These are phyloP conservation scores for Norana najaformis DNA, from an alignment of 2,888 invertebrate genomes.

Conservation along the genomic window DNA sequence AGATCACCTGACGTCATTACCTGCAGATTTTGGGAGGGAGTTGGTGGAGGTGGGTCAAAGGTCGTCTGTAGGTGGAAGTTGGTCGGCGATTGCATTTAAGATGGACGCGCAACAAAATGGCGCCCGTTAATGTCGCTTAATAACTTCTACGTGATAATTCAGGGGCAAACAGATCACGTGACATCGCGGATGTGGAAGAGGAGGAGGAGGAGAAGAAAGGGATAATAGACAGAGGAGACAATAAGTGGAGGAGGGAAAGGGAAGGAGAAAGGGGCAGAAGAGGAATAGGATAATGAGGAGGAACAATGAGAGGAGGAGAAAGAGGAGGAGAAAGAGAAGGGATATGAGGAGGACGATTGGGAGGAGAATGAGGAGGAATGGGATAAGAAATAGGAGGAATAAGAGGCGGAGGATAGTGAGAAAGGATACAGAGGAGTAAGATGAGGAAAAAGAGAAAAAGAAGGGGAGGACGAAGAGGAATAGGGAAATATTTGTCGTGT, in stretches of 20 bases:
- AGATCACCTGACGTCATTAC: no score
- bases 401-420: neutral
- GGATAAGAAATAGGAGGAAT: neutral
- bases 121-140: neutral
- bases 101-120: neutral
- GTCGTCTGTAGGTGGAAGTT: no score
- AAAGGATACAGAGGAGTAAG: neutral
- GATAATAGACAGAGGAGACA: no score
- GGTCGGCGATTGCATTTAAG: neutral
- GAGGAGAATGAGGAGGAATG: neutral
- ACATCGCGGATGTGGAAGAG: neutral
- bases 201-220: neutral
- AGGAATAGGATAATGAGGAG: neutral
- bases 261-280: no score
- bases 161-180: neutral
- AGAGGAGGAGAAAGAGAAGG: neutral
- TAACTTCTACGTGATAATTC: neutral
- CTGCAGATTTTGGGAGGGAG: no score
- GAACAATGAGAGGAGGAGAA: no score
- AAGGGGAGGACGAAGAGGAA: neutral
- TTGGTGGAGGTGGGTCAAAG: neutral
- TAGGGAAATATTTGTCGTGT: neutral
- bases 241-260: neutral
- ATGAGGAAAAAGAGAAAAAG: neutral
- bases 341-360: neutral